These are phyloP conservation scores for Palythoa grandis DNA, from an alignment of 92 coral and sea anemone genomes.

Conservation along the genomic window DNA sequence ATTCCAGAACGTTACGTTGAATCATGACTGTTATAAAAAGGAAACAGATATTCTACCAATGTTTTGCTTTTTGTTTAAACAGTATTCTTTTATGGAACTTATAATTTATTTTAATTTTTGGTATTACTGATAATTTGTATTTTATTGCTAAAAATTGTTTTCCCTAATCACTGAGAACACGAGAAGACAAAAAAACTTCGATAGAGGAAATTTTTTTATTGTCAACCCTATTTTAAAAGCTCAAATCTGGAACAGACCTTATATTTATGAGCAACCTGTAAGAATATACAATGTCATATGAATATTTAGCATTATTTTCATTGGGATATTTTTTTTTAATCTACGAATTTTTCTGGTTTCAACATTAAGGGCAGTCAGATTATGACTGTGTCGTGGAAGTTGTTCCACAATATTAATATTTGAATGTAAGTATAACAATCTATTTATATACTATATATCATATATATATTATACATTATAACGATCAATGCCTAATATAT, in stretches of 20 bases:
- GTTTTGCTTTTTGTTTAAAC: too few relatives aligned
- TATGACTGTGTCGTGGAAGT: conserved; percentile 1
- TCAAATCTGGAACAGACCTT: background rate
- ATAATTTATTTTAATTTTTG: too few relatives aligned
- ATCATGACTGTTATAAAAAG: background rate
- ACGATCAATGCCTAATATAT: conserved; percentile 18
- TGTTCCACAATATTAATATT: conserved; percentile 10
- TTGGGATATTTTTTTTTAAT: background rate
- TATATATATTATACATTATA: background rate
- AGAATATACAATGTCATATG: background rate
- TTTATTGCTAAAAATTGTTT: too few relatives aligned
- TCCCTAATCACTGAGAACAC: too few relatives aligned
- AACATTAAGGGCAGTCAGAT: background rate
- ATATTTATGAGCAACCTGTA: background rate
- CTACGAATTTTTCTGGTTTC: background rate
- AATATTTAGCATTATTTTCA: background rate
- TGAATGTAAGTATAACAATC: background rate
- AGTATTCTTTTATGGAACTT: too few relatives aligned
- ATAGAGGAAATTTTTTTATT: too few relatives aligned
- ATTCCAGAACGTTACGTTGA: background rate
- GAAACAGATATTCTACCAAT: too few relatives aligned
- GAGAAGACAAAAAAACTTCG: too few relatives aligned
- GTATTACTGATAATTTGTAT: too few relatives aligned
- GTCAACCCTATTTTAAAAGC: too few relatives aligned
- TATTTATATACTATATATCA: background rate